phyloP scores from a whole-genome alignment of 2,888 invertebrate genomes.

The Campopleginae sp. region DNA sequence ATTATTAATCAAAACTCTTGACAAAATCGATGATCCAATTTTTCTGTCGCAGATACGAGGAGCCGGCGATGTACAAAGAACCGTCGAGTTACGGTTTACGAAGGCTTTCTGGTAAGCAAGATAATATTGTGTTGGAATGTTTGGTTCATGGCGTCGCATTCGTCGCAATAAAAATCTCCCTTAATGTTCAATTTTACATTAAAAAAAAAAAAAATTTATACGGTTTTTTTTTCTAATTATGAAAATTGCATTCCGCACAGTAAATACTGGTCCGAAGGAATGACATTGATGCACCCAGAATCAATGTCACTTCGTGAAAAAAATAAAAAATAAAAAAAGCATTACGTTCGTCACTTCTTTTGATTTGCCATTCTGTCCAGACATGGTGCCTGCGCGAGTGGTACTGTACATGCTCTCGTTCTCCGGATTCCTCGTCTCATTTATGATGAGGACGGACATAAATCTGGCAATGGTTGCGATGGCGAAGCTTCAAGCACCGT shows the following conservation, averaged over 20 bases:
- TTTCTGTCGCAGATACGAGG: slow-evolving; percentile 75
- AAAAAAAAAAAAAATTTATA: no score
- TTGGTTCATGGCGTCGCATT: not conserved
- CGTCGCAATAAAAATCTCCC: not conserved
- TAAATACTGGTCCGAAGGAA: not conserved
- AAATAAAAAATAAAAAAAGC: not conserved
- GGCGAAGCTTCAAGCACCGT: slow-evolving; percentile 83
- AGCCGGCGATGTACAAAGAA: slow-evolving; percentile 74
- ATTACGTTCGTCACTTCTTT: not conserved
- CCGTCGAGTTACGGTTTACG: slow-evolving; percentile 70
- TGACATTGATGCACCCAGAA: not conserved
- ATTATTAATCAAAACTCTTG: no score
- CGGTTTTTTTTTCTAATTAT: no score
- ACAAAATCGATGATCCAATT: not conserved
- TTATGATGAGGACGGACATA: slow-evolving; percentile 91
- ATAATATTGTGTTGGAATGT: not conserved
- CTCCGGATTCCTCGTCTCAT: slow-evolving; percentile 90
- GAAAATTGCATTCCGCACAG: no score
- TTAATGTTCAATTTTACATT: no score
- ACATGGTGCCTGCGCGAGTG: slow-evolving; percentile 88
- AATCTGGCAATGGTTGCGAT: slow-evolving; percentile 90
- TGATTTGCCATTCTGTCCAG: slow-evolving; percentile 75
- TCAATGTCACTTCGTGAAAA: not conserved
- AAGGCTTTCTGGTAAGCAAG: slow-evolving; percentile 68
- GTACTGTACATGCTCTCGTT: slow-evolving; percentile 90